These are phyloP conservation scores for Sparidentex hasta DNA, from an alignment of 2,797 vertebrate species.

Conservation along the genomic window DNA sequence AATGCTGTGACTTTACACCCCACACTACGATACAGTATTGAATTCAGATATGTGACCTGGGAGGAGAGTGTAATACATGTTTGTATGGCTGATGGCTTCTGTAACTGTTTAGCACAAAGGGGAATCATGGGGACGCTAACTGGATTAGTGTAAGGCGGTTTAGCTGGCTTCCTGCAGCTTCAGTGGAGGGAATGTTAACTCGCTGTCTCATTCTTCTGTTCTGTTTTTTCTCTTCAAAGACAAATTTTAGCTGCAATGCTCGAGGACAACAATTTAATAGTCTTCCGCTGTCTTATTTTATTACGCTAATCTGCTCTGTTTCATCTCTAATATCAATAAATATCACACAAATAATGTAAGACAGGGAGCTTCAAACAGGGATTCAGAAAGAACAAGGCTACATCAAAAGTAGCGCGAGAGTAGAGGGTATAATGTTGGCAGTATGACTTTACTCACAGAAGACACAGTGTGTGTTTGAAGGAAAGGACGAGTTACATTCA, in stretches of 20 bases:
- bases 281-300: slow-evolving; percentile 19
- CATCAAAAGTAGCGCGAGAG: slow-evolving; percentile 2
- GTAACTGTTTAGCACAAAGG: slow-evolving; percentile 68
- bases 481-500: neutral
- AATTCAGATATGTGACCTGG: slow-evolving; percentile 27
- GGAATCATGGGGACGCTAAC: slow-evolving; percentile 71
- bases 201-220: neutral
- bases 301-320: slow-evolving; percentile 18
- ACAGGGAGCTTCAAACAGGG: neutral
- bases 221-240: slow-evolving; percentile 10
- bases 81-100: slow-evolving; percentile 56
- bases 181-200: slow-evolving; percentile 43
- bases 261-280: neutral
- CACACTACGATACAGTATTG: neutral
- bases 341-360: slow-evolving; percentile 4
- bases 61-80: slow-evolving; percentile 27
- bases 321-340: slow-evolving; percentile 20
- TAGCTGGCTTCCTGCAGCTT: slow-evolving; percentile 55
- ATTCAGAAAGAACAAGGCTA: slow-evolving; percentile 11
- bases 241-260: neutral
- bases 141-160: slow-evolving; percentile 78
- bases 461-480: neutral
- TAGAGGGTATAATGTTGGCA: neutral
- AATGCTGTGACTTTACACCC: neutral
- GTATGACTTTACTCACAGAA: neutral